These are phyloP conservation scores for Patella pellucida DNA, from an alignment of 2,888 invertebrate genomes.

Conservation along the genomic window DNA sequence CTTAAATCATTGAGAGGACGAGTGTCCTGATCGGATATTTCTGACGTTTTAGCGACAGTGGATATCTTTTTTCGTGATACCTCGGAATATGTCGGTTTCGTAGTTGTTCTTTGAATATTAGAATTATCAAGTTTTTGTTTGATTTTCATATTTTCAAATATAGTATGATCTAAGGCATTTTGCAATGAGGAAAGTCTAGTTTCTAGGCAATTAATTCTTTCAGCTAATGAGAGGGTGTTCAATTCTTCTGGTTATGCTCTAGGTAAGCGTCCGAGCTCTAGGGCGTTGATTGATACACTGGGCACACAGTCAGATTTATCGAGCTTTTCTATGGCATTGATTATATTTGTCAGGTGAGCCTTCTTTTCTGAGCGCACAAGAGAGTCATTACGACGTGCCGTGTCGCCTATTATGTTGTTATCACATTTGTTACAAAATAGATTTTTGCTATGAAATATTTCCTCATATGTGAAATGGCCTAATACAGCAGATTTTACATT, in stretches of 20 bases:
- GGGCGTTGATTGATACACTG: neutral
- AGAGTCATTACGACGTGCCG: neutral
- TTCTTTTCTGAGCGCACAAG: neutral
- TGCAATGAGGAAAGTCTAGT: neutral
- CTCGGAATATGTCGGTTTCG: neutral
- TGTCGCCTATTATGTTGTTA: neutral
- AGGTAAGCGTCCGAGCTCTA: neutral
- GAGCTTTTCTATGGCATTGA: neutral
- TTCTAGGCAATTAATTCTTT: neutral
- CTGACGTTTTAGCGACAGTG: neutral
- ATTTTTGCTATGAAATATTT: neutral
- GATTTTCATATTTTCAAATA: neutral
- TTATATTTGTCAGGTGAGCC: neutral
- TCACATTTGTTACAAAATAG: neutral
- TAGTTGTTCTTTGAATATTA: neutral
- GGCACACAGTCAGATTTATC: neutral
- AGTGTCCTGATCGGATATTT: neutral
- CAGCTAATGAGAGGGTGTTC: neutral
- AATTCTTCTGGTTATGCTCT: neutral
- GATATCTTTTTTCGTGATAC: neutral
- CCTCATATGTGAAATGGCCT: neutral
- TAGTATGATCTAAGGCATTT: neutral
- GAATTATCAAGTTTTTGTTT: neutral
- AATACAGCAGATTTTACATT: neutral
- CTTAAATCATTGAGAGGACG: neutral